These are phyloP conservation scores for Ips typographus DNA, from an alignment of 1,140 invertebrate species.

Conservation along the genomic window DNA sequence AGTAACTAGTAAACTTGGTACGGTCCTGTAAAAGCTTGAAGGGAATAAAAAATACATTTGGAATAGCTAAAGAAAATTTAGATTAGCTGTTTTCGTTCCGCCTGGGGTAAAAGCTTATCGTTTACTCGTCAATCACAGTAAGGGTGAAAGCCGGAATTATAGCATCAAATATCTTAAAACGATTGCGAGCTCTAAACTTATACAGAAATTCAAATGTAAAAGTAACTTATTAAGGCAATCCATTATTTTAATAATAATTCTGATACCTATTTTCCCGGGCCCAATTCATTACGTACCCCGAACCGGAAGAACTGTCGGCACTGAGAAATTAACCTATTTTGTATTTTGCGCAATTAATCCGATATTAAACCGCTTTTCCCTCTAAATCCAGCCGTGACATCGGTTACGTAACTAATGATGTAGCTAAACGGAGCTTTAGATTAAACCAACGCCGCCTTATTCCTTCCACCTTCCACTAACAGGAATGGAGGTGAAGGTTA, in stretches of 20 bases:
- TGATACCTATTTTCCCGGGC: conserved; percentile 7
- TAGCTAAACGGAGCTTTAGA: conserved; percentile 37
- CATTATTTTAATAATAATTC: conserved; percentile 23
- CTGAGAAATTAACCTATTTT: conserved; percentile 39
- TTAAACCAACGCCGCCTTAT: conserved; percentile 21
- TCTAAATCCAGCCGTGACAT: conserved; percentile 38
- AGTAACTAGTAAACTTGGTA: too few species aligned
- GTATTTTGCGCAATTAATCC: conserved; percentile 39
- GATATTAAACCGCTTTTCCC: conserved; percentile 37
- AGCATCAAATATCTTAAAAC: conserved; percentile 26
- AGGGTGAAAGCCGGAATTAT: conserved; percentile 29
- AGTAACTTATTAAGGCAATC: conserved; percentile 5
- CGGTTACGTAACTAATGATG: conserved; percentile 37
- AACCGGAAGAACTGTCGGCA: conserved; percentile 38
- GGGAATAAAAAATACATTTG: conserved; percentile 21
- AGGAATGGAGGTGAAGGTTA: conserved; percentile 12
- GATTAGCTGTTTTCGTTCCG: conserved; percentile 26
- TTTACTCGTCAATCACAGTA: conserved; percentile 33
- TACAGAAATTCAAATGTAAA: background rate
- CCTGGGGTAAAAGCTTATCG: conserved; percentile 27
- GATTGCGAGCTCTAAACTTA: background rate
- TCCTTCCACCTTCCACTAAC: conserved; percentile 18
- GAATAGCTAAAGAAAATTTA: conserved; percentile 22
- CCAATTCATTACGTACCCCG: conserved; percentile 20
- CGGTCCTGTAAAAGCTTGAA: too few species aligned